Evolutionary conservation across 2,888 invertebrate genomes (phyloP).

Genomic region (Emesis furor): DNA sequence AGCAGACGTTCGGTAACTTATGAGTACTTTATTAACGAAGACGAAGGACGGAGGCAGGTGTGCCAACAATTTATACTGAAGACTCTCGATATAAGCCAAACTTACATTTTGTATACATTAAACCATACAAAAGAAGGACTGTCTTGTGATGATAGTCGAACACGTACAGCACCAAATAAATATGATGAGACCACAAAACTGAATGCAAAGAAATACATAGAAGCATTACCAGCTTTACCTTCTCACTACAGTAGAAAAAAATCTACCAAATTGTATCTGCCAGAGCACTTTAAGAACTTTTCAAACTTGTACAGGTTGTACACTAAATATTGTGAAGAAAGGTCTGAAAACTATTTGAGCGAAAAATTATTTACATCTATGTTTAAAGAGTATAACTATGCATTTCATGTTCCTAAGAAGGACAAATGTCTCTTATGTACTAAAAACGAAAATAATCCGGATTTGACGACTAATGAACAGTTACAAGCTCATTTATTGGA

Average conservation of each 20-base stretch:
- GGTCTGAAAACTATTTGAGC: conserved; percentile 30
- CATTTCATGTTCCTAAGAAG: conserved; percentile 36
- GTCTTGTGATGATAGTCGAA: conserved; percentile 42
- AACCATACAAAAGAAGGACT: conserved; percentile 47
- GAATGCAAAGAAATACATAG: conserved; percentile 40
- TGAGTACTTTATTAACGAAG: conserved; percentile 65
- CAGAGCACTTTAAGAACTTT: conserved; percentile 32
- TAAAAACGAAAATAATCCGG: conserved; percentile 42
- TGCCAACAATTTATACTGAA: conserved; percentile 11
- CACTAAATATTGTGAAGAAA: conserved; percentile 34
- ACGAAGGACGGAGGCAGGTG: conserved; percentile 57
- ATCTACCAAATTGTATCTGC: conserved; percentile 36
- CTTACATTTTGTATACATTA: conserved; percentile 52
- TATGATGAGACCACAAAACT: conserved; percentile 46
- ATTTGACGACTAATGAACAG: conserved; percentile 50
- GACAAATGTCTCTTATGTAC: conserved; percentile 34
- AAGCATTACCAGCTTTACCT: conserved; percentile 39
- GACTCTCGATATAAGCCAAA: conserved; percentile 63
- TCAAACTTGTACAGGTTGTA: conserved; percentile 33
- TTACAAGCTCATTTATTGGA: conserved; percentile 37
- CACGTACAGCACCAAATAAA: conserved; percentile 40
- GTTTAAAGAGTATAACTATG: conserved; percentile 32
- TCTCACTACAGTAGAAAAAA: conserved; percentile 39
- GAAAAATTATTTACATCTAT: conserved; percentile 33
- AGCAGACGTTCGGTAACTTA: conserved; percentile 54